Evolutionary conservation across 1,140 invertebrate species (phyloP).

Genomic region (Euura lappo): DNA sequence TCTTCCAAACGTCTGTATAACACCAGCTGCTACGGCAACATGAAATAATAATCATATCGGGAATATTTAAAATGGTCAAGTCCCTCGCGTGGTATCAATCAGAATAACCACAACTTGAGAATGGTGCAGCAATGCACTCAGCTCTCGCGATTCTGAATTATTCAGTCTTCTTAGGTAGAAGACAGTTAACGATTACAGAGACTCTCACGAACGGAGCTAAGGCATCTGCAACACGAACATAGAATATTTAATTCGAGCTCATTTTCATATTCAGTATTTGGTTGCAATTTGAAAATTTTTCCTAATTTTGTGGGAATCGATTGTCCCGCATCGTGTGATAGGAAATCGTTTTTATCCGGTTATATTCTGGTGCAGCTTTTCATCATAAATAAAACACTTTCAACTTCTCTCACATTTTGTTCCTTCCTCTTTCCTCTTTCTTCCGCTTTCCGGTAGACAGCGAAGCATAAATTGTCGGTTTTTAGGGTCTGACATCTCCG

Average conservation of each 20-base stretch:
- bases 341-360: too few relatives aligned
- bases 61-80: slow-evolving; percentile 53
- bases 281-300: too few relatives aligned
- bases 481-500: not conserved
- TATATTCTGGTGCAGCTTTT: not conserved
- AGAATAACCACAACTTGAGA: slow-evolving; percentile 44
- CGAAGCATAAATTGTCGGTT: not conserved
- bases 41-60: slow-evolving; percentile 50
- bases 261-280: too few relatives aligned
- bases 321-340: too few relatives aligned
- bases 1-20: too few relatives aligned
- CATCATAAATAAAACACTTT: not conserved
- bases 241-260: too few relatives aligned
- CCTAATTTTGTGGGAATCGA: too few relatives aligned
- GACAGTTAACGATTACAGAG: not conserved
- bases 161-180: not conserved
- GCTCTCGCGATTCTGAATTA: not conserved
- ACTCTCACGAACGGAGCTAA: not conserved
- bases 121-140: not conserved
- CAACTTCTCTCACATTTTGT: not conserved
- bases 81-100: slow-evolving; percentile 52
- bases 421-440: too few relatives aligned
- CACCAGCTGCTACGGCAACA: slow-evolving; percentile 31
- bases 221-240: too few relatives aligned
- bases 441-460: not conserved